These are phyloP conservation scores for Penelope pileata DNA, from an alignment of 2,113 vertebrate species.

Conservation along the genomic window DNA sequence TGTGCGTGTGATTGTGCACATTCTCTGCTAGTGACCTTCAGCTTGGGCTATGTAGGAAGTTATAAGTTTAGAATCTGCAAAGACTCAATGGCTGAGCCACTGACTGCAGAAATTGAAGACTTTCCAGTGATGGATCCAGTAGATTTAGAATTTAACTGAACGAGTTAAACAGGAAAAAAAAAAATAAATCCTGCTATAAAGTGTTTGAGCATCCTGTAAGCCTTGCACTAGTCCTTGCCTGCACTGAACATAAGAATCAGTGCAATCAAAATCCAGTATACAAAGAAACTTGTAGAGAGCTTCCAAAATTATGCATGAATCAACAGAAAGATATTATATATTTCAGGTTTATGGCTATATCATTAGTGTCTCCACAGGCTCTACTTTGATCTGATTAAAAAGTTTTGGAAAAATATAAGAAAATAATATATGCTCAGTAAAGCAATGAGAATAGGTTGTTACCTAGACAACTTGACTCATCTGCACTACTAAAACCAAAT, in stretches of 20 bases:
- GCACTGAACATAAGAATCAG: not conserved
- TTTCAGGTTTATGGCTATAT: not conserved
- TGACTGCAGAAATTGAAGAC: not conserved
- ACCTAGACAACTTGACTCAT: not conserved
- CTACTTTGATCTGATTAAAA: not conserved
- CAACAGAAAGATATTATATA: not conserved
- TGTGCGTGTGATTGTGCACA: not conserved
- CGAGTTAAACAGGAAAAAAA: not conserved
- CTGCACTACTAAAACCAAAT: not conserved
- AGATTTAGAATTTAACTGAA: not conserved
- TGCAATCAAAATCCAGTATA: not conserved
- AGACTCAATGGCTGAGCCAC: rapidly evolving
- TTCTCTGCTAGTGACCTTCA: not conserved
- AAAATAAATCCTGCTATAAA: not conserved
- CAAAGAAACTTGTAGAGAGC: not conserved
- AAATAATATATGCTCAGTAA: not conserved
- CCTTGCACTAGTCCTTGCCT: not conserved
- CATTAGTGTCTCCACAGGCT: not conserved
- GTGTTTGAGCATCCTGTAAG: not conserved
- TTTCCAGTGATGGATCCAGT: not conserved
- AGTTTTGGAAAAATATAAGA: not conserved
- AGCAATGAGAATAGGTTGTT: not conserved
- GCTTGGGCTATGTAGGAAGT: not conserved
- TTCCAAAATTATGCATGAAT: not conserved
- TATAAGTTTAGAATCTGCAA: rapidly evolving